These are phyloP conservation scores for Dendropsophus ebraccatus DNA, from an alignment of 2,113 vertebrate genomes.

Conservation along the genomic window DNA sequence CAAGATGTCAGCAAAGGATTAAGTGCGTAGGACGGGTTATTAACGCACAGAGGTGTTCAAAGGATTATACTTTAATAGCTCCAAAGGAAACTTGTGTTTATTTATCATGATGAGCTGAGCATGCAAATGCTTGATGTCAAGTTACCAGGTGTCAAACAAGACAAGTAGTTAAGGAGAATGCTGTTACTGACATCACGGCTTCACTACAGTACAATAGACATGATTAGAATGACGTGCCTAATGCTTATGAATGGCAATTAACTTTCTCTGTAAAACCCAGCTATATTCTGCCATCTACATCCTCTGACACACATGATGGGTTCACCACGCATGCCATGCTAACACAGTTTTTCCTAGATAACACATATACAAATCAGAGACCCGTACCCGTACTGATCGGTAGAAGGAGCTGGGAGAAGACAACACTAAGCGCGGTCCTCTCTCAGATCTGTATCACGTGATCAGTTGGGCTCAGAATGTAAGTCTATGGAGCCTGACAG, in stretches of 20 bases:
- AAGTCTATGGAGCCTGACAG: no score
- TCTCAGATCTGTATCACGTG: no score
- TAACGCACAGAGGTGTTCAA: constrained; percentile 56
- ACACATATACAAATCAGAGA: no score
- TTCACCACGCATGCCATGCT: no score
- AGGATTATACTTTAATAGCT: constrained; percentile 54
- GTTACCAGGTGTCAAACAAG: constrained; percentile 42
- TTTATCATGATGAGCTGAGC: constrained; percentile 43
- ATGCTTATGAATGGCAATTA: background rate
- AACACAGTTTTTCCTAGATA: background rate
- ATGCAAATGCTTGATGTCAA: constrained; percentile 34
- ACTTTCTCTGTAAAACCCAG: background rate
- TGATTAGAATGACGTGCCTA: no score
- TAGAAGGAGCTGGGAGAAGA: no score
- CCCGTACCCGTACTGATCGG: no score
- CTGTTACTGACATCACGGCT: constrained; percentile 5
- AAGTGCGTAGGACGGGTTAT: constrained; percentile 51
- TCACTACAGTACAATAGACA: background rate
- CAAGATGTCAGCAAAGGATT: constrained; percentile 55
- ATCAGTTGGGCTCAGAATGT: no score
- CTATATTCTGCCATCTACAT: background rate
- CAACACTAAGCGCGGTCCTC: no score
- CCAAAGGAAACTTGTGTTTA: constrained; percentile 33
- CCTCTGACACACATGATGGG: background rate
- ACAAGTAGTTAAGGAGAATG: constrained; percentile 14